These are phyloP conservation scores for Raja brachyura DNA, from an alignment of 2,113 vertebrate genomes.

Conservation along the genomic window DNA sequence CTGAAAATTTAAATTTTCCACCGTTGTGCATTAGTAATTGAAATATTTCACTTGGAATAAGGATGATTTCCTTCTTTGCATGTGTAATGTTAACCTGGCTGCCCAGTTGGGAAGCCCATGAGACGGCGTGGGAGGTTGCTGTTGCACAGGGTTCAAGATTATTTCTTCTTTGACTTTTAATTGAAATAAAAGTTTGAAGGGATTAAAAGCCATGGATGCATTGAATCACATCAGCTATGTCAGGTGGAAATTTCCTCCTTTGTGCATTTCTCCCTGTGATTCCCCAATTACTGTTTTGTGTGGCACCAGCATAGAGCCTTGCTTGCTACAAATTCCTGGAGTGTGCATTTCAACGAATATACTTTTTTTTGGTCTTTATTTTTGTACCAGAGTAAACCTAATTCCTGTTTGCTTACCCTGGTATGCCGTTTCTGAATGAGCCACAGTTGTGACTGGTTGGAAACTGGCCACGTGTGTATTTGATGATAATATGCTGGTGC, in stretches of 20 bases:
- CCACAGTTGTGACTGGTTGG: neutral
- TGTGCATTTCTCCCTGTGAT: too few species aligned
- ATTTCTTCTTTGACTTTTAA: too few species aligned
- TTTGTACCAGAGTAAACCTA: neutral
- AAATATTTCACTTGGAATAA: neutral
- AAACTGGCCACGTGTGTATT: neutral
- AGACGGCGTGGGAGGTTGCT: too few species aligned
- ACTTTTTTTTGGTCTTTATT: neutral
- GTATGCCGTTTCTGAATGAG: neutral
- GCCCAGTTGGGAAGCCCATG: too few species aligned
- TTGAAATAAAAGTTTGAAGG: too few species aligned
- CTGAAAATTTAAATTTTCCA: neutral
- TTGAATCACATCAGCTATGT: too few species aligned
- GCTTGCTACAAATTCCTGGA: neutral
- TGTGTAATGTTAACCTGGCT: too few species aligned
- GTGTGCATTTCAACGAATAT: neutral
- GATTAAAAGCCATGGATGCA: too few species aligned
- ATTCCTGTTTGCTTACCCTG: neutral
- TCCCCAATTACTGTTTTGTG: neutral
- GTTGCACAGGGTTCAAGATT: neutral
- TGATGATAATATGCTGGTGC: neutral
- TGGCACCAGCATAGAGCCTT: neutral
- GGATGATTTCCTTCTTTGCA: neutral
- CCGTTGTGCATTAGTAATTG: neutral
- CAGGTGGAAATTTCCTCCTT: too few species aligned